Conservation (phyloP, 1,140 invertebrate genomes). For the Sitodiplosis mosellana region DNA sequence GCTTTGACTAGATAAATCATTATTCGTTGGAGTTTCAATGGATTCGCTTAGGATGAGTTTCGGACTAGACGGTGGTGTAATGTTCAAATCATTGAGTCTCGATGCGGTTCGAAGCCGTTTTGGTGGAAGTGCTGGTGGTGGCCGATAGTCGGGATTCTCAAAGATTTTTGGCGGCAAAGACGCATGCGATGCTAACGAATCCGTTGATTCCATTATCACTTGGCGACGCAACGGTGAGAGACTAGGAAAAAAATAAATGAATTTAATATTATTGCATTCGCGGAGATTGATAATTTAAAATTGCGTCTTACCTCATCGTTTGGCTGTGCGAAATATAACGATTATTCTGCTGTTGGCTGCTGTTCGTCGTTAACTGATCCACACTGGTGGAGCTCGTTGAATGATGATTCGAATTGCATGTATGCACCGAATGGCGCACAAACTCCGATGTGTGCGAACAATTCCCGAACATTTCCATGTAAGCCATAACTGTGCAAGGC, state of each 20-base stretch:
- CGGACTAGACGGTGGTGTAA: conserved; percentile 20
- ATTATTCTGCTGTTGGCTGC: conserved; percentile 3
- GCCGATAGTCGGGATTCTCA: conserved; percentile 19
- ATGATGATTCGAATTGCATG: conserved; percentile 47
- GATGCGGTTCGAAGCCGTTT: conserved; percentile 25
- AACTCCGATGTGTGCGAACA: conserved; percentile 63
- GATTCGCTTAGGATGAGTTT: conserved; percentile 11
- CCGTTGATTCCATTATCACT: neutral
- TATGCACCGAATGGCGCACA: conserved; percentile 65
- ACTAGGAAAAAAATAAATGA: neutral
- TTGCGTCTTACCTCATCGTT: conserved; percentile 20
- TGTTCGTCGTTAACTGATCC: neutral
- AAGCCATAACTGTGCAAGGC: conserved; percentile 69
- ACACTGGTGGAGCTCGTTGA: conserved; percentile 10
- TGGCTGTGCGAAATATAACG: conserved; percentile 23
- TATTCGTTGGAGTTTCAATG: neutral
- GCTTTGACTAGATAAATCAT: conserved; percentile 9
- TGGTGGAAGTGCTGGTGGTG: conserved; percentile 60
- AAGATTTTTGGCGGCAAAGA: conserved; percentile 11
- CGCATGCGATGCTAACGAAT: conserved; percentile 4
- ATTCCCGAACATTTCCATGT: conserved; percentile 88
- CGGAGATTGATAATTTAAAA: no score
- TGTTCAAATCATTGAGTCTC: no score
- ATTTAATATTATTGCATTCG: neutral
- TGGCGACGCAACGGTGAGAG: conserved; percentile 1